Percentiles rank a stretch among this genome's conserved stretches.
Evolutionary conservation across 1,140 invertebrate genomes (phyloP).

Genomic region (Pissodes strobi): DNA sequence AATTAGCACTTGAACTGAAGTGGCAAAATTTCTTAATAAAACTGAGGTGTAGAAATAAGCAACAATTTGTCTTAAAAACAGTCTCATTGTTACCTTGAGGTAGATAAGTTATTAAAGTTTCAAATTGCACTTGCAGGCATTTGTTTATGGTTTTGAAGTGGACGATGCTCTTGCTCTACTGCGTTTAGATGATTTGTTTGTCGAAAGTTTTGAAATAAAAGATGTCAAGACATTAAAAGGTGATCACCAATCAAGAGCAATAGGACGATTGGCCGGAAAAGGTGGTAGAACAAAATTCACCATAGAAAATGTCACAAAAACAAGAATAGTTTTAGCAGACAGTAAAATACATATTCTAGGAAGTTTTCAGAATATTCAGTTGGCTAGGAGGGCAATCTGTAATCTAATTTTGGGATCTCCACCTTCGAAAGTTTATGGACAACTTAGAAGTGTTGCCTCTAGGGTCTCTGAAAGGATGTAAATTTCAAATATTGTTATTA

Average conservation of each 20-base stretch:
- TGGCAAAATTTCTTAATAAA: no score
- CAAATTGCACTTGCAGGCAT: constrained; percentile 83
- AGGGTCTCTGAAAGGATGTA: constrained; percentile 82
- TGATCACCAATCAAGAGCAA: constrained; percentile 93
- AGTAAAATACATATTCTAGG: constrained; percentile 97
- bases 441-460: constrained; percentile 81
- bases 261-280: constrained; percentile 96
- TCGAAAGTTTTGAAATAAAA: constrained; percentile 96
- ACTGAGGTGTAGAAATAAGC: no score
- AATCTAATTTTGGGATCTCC: constrained; percentile 96
- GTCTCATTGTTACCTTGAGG: no score
- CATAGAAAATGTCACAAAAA: constrained; percentile 99
- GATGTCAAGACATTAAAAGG: constrained; percentile 96
- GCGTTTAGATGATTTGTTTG: constrained; percentile 94
- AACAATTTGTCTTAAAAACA: no score
- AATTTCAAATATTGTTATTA: constrained; percentile 45
- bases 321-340: constrained; percentile 96
- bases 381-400: constrained; percentile 94
- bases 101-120: no score
- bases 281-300: constrained; percentile 97
- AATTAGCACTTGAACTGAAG: no score
- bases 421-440: constrained; percentile 95
- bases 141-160: constrained; percentile 95
- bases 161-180: constrained; percentile 95
- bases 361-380: constrained; percentile 95